Evolutionary conservation across 2,888 invertebrate species (phyloP), one percentile per base, ranked within the genome.

Genomic region (Molorchus minor): DNA sequence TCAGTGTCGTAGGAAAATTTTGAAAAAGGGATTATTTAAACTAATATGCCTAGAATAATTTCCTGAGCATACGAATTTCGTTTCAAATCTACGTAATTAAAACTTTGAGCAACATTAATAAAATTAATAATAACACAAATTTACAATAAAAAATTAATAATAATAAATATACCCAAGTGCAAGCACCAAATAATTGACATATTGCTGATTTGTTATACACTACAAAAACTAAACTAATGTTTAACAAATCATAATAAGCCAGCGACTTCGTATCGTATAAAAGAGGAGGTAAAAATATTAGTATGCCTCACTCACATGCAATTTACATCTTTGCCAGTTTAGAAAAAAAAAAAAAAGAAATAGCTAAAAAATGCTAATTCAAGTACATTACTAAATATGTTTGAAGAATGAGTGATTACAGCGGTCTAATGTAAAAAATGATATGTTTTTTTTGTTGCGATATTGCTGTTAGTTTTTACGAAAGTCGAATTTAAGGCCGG

Each of bases 141-240:
- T 29, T 54, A 58, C 53, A 59, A 57, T 56, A 38, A 53, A 62
- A n/a, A 61, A 60, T 58, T 54, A 61, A 21, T 51, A 62, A 58
- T 62, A 57, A 57, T 49, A 43, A 49, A 52, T 38, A 21, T 36
- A 60, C 54, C 54, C 38, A 63, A 62, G 64, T 65, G 63, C 62
- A 61, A 66, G 66, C 64, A 71, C 67, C 67, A 64, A 71, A 69
- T 73, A 73, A 73, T 73, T 73, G 73, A 73, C 73, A 64, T 70
- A 70, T 71, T 73, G 67, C 65, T 71, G 70, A 68, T 71, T 68
- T 68, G 69, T 69, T 69, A 62, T 61, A 64, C 64, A 68, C 60
- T 36, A 62, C 45, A 43, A 46, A 49, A 38, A 46, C 55, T 60
- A 56, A 46, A 59, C 40, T 2, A 51, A 67, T 65, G 64, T 63